Evolutionary conservation across 2,113 vertebrate species (phyloP), one percentile per base, ranked within the genome.

Genomic region (Taxidea taxus): DNA sequence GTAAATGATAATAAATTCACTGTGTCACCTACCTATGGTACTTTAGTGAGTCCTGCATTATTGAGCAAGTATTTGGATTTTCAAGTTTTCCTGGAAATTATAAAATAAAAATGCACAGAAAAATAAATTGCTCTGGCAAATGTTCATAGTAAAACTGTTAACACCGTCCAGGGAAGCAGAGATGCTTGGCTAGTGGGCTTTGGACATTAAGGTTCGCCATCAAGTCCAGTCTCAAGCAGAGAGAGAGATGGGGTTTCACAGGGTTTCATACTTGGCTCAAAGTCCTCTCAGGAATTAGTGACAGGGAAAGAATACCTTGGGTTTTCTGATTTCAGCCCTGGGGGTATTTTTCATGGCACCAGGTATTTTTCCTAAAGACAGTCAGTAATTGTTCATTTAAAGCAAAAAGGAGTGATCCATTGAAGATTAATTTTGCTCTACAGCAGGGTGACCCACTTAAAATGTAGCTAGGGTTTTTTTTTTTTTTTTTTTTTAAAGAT

Each of bases 331-430:
- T 84, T 82, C n/a, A 78, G 0, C 13, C 21, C 23, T 0, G 3
- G 72, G 27, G 74, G 18, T 23, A 66, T 72, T 64, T 83, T 80
- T 89, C 54, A 72, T 0, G 3, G 78, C 8, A 44, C 44, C 29
- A 47, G 20, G 15, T 85, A 54, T 20, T 84, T 95, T 95, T 78
- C 70, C 72, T 89, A 66, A 77, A 91, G 86, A 49, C 34, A 90
- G 13, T 25, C 66, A 72, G 68, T 91, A 91, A 86, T 74, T 87
- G 66, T 87, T 97, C 58, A 88, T 96, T 95, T 77, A 86, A 86
- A 91, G 66, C 72, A 70, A 80, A 78, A 64, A 15, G 31, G 23
- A 58, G 47, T 14, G 58, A 74, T 49, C 72, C 18, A 51, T 56
- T 81, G 37, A 89, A 91, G 82, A 89, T 70, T 64, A 82, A 72